Conservation (phyloP, 2,113 vertebrate species). For the Marcusenius ussheri region DNA sequence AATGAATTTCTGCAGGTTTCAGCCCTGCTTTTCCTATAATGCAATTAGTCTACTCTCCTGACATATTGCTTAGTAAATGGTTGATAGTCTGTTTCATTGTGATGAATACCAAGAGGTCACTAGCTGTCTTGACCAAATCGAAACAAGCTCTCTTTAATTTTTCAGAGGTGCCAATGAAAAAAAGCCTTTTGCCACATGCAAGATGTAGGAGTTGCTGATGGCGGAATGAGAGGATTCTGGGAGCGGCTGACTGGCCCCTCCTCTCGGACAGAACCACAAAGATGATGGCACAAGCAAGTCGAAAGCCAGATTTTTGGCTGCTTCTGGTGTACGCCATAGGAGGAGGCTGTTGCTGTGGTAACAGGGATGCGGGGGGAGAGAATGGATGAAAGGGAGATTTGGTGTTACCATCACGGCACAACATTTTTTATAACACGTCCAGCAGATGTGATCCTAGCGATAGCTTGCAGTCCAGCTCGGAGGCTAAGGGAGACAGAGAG, state of each 20-base stretch:
- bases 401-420: background rate
- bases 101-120: slow-evolving; percentile 40
- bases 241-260: background rate
- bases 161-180: slow-evolving; percentile 44
- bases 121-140: slow-evolving; percentile 46
- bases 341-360: slow-evolving; percentile 50
- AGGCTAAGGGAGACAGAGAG: background rate
- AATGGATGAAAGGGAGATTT: background rate
- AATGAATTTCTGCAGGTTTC: background rate
- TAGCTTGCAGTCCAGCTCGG: background rate
- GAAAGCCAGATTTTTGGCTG: slow-evolving; percentile 51
- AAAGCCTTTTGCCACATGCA: slow-evolving; percentile 40
- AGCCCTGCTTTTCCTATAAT: background rate
- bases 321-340: slow-evolving; percentile 56
- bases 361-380: slow-evolving; percentile 23
- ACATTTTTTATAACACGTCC: slow-evolving; percentile 44
- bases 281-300: slow-evolving; percentile 42
- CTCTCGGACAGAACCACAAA: slow-evolving; percentile 41
- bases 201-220: slow-evolving; percentile 43
- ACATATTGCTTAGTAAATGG: slow-evolving; percentile 50
- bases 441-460: background rate
- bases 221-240: background rate
- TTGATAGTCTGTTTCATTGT: slow-evolving; percentile 25
- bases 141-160: slow-evolving; percentile 48
- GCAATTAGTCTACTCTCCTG: slow-evolving; percentile 27